Base-by-base conservation (phyloP, 2,113 vertebrate genomes). In the Clarias magur region DNA sequence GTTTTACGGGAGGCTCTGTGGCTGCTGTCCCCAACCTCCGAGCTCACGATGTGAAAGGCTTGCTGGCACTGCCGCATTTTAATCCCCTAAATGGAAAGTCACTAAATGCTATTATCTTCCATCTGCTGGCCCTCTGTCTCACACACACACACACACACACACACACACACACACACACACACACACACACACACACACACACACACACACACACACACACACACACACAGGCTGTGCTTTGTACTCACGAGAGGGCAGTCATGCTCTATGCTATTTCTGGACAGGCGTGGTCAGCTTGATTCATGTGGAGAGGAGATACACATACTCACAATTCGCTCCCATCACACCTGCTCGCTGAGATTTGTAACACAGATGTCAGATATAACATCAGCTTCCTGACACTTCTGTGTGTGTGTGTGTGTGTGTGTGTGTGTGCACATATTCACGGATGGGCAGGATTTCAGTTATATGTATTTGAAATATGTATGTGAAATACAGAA, bases 21-120 rank as follows among this genome's bases (percentile, higher is more conserved):
- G 59, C 78, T 86, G 83, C 85, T 88, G 89, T 73, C 89, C 83
- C 83, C 30, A 76, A 60, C 82, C 86, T 60, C 83, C 54, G 62
- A 27, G 53, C 84, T 78, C 76, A 85, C 76, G 90, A 88, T 88
- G 91, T 91, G 85, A 93, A 91, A 91, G 80, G 91, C 88, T 90
- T 88, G 79, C 80, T 85, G 84, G 75, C 82, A 30, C 84, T 78
- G 60, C 65, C 85, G 88, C 87, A 89, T 92, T 91, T 91, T 91
- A 94, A 94, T 92, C 92, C 90, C 82, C 82, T 90, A 88, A 93
- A 92, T 91, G 88, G 89, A 91, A 93, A 89, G 88, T 91, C 90
- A 89, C 86, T 89, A 91, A 93, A 94, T 90, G 87, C 81, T 88
- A 85, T 93, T 90, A 91, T 91, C 85, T 88, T 88, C 91, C 93